Percentiles rank a stretch among this genome's conserved stretches.
These are phyloP conservation scores for Lasiurus borealis DNA, from an alignment of 2,113 vertebrate species.

Conservation along the genomic window DNA sequence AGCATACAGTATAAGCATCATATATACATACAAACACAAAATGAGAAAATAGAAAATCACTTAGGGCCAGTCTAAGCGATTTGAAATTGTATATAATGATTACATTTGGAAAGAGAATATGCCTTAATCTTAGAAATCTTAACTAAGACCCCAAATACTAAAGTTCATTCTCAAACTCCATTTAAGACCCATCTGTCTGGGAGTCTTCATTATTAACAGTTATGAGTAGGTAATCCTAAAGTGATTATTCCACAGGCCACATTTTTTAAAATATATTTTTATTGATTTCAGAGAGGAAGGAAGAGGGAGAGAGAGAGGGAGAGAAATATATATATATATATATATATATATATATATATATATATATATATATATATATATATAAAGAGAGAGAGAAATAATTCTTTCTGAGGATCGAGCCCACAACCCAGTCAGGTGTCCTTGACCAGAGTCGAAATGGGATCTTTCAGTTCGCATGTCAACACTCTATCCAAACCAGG, in stretches of 20 bases:
- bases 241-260: not conserved
- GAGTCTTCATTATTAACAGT: not conserved
- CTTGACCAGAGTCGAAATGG: too few species aligned
- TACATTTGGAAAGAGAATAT: not conserved
- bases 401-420: too few species aligned
- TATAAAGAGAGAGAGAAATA: too few species aligned
- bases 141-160: constrained; percentile 33
- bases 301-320: too few species aligned
- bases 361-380: too few species aligned
- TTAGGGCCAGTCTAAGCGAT: not conserved
- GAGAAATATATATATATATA: too few species aligned
- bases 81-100: constrained; percentile 3
- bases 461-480: too few species aligned
- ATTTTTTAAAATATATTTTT: not conserved
- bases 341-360: too few species aligned
- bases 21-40: not conserved
- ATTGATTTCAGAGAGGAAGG: too few species aligned
- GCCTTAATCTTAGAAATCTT: constrained; percentile 42
- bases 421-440: too few species aligned
- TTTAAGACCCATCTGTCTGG: not conserved
- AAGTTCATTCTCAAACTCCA: not conserved
- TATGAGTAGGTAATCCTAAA: not conserved
- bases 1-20: not conserved
- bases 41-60: not conserved
- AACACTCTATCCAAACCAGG: too few species aligned